Evolutionary conservation across 2,888 invertebrate species (phyloP).

Genomic region (Drosophila maculinotata): DNA sequence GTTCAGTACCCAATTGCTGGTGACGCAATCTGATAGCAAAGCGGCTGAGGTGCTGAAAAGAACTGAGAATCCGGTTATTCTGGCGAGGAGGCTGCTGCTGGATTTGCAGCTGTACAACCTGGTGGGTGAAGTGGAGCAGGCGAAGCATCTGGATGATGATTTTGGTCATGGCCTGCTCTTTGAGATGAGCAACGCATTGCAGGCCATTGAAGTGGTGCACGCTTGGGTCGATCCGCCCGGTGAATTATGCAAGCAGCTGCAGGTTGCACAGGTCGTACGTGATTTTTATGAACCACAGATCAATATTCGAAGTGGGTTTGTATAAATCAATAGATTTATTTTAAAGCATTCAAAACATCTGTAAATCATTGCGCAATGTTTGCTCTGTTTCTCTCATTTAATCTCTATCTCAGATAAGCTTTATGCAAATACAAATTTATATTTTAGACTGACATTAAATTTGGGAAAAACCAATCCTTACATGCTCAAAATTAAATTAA

Average conservation of each 20-base stretch:
- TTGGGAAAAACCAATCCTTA: no score
- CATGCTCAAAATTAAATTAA: no score
- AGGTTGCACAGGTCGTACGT: not conserved
- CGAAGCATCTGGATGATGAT: not conserved
- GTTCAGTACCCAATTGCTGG: slow-evolving; percentile 30
- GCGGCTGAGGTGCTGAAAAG: not conserved
- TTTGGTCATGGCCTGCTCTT: slow-evolving; percentile 6
- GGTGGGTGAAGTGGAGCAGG: slow-evolving; percentile 39
- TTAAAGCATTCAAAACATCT: no score
- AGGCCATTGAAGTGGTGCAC: slow-evolving; percentile 15
- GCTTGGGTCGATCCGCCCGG: not conserved
- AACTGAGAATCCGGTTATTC: not conserved
- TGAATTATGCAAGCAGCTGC: not conserved
- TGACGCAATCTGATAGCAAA: not conserved
- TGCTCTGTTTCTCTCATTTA: no score
- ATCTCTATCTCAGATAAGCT: no score
- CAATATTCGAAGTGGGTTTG: not conserved
- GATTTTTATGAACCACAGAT: slow-evolving; percentile 6
- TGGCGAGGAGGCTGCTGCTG: slow-evolving; percentile 17
- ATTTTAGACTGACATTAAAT: no score
- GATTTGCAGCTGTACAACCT: slow-evolving; percentile 25
- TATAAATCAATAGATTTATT: no score
- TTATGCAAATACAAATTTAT: no score
- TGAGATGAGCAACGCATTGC: slow-evolving; percentile 27
- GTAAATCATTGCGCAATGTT: no score